phyloP scores from a whole-genome alignment of 2,797 vertebrate genomes.

The Stomatorhinus walkeri region DNA sequence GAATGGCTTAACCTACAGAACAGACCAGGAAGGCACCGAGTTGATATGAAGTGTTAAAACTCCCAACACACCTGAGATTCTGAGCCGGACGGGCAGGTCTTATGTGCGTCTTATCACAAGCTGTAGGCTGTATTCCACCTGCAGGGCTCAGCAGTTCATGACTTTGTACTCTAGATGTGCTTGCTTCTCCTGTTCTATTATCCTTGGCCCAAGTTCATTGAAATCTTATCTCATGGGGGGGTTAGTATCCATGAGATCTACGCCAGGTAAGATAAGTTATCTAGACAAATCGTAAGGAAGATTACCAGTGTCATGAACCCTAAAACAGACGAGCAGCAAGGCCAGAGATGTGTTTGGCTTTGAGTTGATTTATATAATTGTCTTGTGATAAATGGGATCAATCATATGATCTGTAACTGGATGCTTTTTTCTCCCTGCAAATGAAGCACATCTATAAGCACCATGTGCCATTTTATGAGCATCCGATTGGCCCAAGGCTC shows the following conservation, averaged over 20 bases:
- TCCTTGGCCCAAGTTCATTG: neutral
- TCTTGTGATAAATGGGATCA: neutral
- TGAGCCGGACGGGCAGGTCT: neutral
- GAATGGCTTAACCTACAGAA: neutral
- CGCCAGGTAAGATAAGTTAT: neutral
- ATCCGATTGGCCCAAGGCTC: neutral
- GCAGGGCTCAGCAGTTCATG: neutral
- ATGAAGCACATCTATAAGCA: neutral
- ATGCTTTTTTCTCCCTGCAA: neutral
- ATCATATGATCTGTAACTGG: neutral
- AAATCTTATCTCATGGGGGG: neutral
- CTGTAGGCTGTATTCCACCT: neutral
- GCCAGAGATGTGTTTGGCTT: constrained; percentile 7
- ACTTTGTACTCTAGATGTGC: neutral
- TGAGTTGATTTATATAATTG: neutral
- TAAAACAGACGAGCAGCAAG: neutral
- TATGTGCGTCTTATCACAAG: neutral
- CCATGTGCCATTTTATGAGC: neutral
- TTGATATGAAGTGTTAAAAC: neutral
- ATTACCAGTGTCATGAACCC: neutral
- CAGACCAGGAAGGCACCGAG: neutral
- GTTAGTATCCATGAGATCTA: neutral
- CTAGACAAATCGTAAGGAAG: neutral
- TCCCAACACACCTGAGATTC: neutral
- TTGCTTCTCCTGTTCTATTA: neutral